A percentile compares a stretch with the other conserved stretches of the same genome.
Evolutionary conservation across 92 coral and sea anemone genomes (phyloP).

Genomic region (Virgularia gustaviana): DNA sequence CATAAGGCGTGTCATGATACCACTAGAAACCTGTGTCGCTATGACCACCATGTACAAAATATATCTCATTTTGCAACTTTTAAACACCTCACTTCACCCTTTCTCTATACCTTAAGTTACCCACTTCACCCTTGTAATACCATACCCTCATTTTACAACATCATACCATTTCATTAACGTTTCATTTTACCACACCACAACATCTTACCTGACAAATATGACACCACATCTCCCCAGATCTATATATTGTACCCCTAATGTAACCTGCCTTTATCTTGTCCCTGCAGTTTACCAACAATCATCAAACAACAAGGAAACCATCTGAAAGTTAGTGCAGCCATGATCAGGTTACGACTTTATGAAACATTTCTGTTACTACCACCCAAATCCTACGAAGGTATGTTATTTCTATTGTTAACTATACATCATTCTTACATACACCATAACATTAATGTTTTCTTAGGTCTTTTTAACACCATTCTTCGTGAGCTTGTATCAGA

Average conservation of each 20-base stretch:
- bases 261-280: too few species aligned
- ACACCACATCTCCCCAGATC: too few species aligned
- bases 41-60: slow-evolving; percentile 77
- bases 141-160: too few species aligned
- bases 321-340: slow-evolving; percentile 92
- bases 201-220: too few species aligned
- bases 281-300: slow-evolving; percentile 85
- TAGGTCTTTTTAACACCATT: slow-evolving; percentile 80
- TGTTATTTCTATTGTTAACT: neutral
- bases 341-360: slow-evolving; percentile 80
- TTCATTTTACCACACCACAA: too few species aligned
- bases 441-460: neutral
- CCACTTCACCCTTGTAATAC: too few species aligned
- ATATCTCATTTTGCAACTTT: neutral
- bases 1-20: slow-evolving; percentile 66
- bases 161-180: too few species aligned
- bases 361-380: slow-evolving; percentile 70
- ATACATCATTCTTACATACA: neutral
- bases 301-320: slow-evolving; percentile 94
- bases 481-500: slow-evolving; percentile 92
- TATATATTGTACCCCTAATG: too few species aligned
- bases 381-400: slow-evolving; percentile 89
- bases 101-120: too few species aligned
- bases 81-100: neutral
- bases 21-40: slow-evolving; percentile 82